Conservation (phyloP, 1,140 invertebrate genomes). For the Ectropis grisescens region DNA sequence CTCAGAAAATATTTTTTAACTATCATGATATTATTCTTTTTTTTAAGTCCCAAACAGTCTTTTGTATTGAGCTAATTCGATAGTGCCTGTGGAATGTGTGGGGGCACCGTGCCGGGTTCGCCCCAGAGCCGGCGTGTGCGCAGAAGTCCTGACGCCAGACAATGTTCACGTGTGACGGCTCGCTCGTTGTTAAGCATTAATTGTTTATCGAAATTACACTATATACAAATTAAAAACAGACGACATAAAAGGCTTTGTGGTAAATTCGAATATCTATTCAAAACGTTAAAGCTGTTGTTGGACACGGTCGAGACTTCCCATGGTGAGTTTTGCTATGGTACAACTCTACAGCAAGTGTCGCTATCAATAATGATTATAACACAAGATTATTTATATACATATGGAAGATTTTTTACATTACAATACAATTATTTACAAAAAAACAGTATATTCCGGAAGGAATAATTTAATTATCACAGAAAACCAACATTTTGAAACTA, state of each 20-base stretch:
- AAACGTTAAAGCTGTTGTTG: slow-evolving; percentile 11
- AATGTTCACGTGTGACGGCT: slow-evolving; percentile 45
- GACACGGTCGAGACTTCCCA: slow-evolving; percentile 31
- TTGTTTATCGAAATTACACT: slow-evolving; percentile 53
- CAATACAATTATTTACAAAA: slow-evolving; percentile 52
- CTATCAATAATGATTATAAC: too few species aligned
- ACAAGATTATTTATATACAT: too few species aligned
- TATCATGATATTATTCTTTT: slow-evolving; percentile 55
- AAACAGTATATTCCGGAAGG: slow-evolving; percentile 18
- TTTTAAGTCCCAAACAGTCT: slow-evolving; percentile 65
- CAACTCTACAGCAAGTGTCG: slow-evolving; percentile 2
- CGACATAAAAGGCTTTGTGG: slow-evolving; percentile 45
- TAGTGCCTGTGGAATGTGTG: slow-evolving; percentile 59
- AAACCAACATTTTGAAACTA: too few species aligned
- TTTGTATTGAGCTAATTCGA: slow-evolving; percentile 64
- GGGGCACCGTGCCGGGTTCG: neutral
- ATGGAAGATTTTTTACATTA: slow-evolving; percentile 29
- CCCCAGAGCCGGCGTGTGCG: slow-evolving; percentile 24
- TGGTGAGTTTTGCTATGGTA: slow-evolving; percentile 1
- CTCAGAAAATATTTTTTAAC: slow-evolving; percentile 63
- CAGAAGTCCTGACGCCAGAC: slow-evolving; percentile 61
- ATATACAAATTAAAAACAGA: slow-evolving; percentile 61
- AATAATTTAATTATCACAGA: slow-evolving; percentile 3
- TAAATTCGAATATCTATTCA: slow-evolving; percentile 32
- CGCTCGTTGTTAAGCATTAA: slow-evolving; percentile 57